A percentile compares a stretch with the other conserved stretches of the same genome.
phyloP scores from a whole-genome alignment of 2,797 vertebrate genomes.

The Danio jaintianensis region DNA sequence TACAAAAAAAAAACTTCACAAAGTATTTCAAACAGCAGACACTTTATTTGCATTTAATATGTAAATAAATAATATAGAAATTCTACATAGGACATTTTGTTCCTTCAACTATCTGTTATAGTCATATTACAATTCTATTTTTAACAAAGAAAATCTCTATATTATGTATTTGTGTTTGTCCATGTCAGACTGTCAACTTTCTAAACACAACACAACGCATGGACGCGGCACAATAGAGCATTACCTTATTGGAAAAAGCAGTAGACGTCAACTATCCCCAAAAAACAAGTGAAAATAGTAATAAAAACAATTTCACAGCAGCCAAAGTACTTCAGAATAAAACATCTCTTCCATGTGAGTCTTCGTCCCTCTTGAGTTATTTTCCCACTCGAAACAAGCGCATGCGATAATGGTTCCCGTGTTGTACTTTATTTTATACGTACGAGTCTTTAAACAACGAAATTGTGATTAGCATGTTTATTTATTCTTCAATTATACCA shows the following conservation, averaged over 20 bases:
- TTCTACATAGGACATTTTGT: too few relatives aligned
- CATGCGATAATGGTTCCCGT: not conserved
- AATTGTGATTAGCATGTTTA: not conserved
- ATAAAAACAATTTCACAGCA: not conserved
- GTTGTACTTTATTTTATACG: not conserved
- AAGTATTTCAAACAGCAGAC: too few relatives aligned
- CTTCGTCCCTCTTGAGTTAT: not conserved
- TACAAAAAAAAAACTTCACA: too few relatives aligned
- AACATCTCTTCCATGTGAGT: not conserved
- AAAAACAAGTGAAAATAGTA: not conserved
- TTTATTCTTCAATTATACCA: not conserved
- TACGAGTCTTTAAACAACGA: not conserved
- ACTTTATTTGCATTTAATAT: too few relatives aligned
- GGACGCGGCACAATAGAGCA: not conserved
- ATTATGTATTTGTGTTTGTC: not conserved
- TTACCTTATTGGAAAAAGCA: slow-evolving; percentile 9
- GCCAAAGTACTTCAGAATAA: not conserved
- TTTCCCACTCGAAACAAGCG: slow-evolving; percentile 8
- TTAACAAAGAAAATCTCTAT: too few relatives aligned
- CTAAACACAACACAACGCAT: not conserved
- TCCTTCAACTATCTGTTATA: too few relatives aligned
- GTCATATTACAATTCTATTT: too few relatives aligned
- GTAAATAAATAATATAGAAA: too few relatives aligned
- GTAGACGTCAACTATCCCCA: not conserved
- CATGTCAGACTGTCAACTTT: not conserved